Evolutionary conservation across 2,797 vertebrate species (phyloP), one percentile per base, ranked within the genome.

Genomic region (Carcharodon carcharias): DNA sequence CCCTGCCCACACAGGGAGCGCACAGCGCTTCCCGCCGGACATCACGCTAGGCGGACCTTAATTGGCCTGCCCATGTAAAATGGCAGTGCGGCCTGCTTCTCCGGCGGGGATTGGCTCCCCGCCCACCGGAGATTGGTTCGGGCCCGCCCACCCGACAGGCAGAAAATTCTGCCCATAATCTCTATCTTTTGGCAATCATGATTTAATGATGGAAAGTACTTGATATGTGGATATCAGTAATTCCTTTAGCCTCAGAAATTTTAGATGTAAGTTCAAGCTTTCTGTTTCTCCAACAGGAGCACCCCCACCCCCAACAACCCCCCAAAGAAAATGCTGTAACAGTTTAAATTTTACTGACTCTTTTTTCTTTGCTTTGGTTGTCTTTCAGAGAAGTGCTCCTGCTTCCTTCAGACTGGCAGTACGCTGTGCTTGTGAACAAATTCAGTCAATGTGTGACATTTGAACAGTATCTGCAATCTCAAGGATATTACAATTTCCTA

Each of bases 341-440:
- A 73, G 67, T 67, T 69, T 95, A 45, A 16, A 45, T 95, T 95
- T 31, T 71, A 71, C n/a, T 73, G 6, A 45, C 5, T 93, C 26
- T 95, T 16, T 40, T 92, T 0, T 58, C 31, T 16, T 92, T 31
- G 23, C 45, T 95, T 95, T 95, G 69, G 28, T 31, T 96, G 67
- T 96, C 96, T 73, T 96, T 69, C 96, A 99, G 99, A 97, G 97
- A 97, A 7, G 98, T 98, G 54, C 98, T 99, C 14, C 98, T 98
- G 65, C 97, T 98, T 45, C 99, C 98, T 0, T 96, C 96, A 4
- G 98, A 97, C 94, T 99, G 99, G 99, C 99, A 99, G 96, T 98
- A 99, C 1, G 99, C 98, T 0, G 96, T 99, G 69, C 98, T 99
- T 97, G 98, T 99, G 82, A 99, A 99, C 97, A 98, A 98, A 97